A percentile compares a stretch with the other conserved stretches of the same genome.
phyloP scores from a whole-genome alignment of 2,797 vertebrate genomes.

The Sternarchorhynchus goeldii region DNA sequence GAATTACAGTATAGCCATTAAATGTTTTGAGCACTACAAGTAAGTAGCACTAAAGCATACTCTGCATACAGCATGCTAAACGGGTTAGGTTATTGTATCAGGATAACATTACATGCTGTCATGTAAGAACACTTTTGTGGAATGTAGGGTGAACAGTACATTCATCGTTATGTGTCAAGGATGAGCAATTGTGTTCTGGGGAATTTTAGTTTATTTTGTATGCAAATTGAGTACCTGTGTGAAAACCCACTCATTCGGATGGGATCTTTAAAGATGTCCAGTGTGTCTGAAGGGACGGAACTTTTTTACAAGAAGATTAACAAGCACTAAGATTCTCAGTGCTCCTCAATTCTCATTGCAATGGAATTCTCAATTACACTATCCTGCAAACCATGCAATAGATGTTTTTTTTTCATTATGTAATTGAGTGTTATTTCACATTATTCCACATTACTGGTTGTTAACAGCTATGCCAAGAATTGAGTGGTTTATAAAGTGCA shows the following conservation, averaged over 20 bases:
- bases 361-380: conserved; percentile 41
- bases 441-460: conserved; percentile 36
- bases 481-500: conserved; percentile 37
- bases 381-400: conserved; percentile 3
- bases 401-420: conserved; percentile 14
- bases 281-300: background rate
- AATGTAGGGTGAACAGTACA: conserved; percentile 36
- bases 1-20: background rate
- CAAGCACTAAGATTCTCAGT: conserved; percentile 42
- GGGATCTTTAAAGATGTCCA: conserved; percentile 11
- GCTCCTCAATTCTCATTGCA: conserved; percentile 43
- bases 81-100: conserved; percentile 28
- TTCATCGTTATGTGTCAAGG: conserved; percentile 24
- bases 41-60: conserved; percentile 40
- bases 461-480: conserved; percentile 54
- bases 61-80: conserved; percentile 15
- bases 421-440: conserved; percentile 44
- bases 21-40: conserved; percentile 41
- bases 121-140: conserved; percentile 18
- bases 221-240: conserved; percentile 55
- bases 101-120: conserved; percentile 37
- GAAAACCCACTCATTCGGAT: conserved; percentile 46
- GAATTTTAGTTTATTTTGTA: conserved; percentile 35
- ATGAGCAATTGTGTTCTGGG: conserved; percentile 11
- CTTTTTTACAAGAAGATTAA: background rate